A percentile compares a stretch with the other conserved stretches of the same genome.
Evolutionary conservation across 2,113 vertebrate species (phyloP).

Genomic region (Lagopus leucura): DNA sequence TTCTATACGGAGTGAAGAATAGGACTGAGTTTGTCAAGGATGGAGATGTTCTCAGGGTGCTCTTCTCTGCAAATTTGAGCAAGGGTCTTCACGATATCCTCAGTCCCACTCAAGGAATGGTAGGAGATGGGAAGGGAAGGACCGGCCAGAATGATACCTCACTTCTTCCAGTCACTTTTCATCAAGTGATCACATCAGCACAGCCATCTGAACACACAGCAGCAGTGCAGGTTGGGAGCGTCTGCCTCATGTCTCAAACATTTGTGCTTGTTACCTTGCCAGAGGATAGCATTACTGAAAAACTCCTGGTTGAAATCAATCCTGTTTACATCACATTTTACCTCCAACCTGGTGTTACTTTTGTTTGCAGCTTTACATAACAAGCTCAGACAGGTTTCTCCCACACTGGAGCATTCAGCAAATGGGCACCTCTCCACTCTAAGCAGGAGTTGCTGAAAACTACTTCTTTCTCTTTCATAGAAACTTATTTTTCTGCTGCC

Average conservation of each 20-base stretch:
- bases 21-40: not conserved
- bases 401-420: fast-evolving
- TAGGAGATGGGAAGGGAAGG: not conserved
- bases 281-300: not conserved
- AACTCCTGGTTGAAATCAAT: not conserved
- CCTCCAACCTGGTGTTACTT: not conserved
- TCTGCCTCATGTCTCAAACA: not conserved
- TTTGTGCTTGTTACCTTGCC: not conserved
- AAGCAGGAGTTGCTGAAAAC: not conserved
- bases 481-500: not conserved
- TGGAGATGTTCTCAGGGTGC: not conserved
- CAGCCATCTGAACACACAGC: not conserved
- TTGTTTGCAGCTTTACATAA: not conserved
- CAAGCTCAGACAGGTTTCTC: not conserved
- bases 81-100: not conserved
- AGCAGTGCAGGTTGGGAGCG: fast-evolving
- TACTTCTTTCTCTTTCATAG: not conserved
- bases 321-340: not conserved
- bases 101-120: not conserved
- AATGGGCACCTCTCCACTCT: not conserved
- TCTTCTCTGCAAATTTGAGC: not conserved
- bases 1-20: not conserved
- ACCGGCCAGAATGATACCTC: not conserved
- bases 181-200: not conserved
- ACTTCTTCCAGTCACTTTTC: not conserved